Conservation (phyloP, 2,797 vertebrate genomes). For the Arnoldichthys spilopterus region DNA sequence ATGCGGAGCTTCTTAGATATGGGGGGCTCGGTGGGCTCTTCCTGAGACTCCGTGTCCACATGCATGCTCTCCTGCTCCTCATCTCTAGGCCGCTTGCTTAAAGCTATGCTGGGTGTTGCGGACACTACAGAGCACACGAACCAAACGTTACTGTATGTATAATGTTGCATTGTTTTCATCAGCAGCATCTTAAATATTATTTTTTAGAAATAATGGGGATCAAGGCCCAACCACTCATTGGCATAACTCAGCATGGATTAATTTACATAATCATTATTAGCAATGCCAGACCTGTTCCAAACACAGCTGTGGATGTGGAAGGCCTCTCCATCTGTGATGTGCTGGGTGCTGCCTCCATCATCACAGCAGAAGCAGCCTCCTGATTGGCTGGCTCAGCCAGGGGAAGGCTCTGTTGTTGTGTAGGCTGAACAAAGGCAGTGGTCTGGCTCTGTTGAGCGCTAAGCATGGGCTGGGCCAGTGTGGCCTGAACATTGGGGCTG, state of each 20-base stretch:
- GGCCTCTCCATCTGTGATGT: conserved; percentile 89
- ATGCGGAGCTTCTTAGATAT: conserved; percentile 90
- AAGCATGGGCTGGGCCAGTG: conserved; percentile 86
- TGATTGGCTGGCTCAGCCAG: conserved; percentile 87
- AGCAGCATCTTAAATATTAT: neutral
- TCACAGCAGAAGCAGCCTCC: conserved; percentile 79
- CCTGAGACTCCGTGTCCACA: conserved; percentile 82
- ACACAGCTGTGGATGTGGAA: conserved; percentile 90
- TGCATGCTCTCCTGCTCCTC: conserved; percentile 87
- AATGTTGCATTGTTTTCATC: neutral
- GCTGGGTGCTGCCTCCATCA: conserved; percentile 88
- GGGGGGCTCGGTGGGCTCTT: conserved; percentile 88
- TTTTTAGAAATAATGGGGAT: neutral
- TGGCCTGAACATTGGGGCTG: conserved; percentile 93
- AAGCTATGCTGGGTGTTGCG: conserved; percentile 86
- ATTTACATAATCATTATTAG: neutral
- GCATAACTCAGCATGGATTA: neutral
- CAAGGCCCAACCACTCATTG: neutral
- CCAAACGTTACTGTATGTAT: neutral
- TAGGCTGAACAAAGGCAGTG: conserved; percentile 97
- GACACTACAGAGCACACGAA: conserved; percentile 78
- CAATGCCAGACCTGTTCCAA: conserved; percentile 15
- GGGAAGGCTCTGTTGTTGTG: conserved; percentile 91
- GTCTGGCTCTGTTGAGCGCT: conserved; percentile 90
- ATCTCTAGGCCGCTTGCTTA: conserved; percentile 92